These are phyloP conservation scores for Oscheius sp. DNA, from an alignment of 1,140 invertebrate species.

Conservation along the genomic window DNA sequence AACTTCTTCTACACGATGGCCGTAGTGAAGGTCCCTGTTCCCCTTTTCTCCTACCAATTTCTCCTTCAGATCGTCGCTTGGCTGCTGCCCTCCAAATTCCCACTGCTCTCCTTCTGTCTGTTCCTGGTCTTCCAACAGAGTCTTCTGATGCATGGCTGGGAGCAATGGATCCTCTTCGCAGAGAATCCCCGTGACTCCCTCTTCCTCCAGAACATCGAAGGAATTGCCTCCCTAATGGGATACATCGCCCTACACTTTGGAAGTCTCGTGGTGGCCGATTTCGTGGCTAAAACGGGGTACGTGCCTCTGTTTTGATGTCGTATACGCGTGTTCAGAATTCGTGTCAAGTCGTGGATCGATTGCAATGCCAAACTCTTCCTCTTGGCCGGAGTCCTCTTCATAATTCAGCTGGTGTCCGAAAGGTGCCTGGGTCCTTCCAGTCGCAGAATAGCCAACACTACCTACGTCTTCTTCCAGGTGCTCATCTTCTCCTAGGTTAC, in stretches of 20 bases:
- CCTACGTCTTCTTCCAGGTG: constrained; percentile 33
- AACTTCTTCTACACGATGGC: constrained; percentile 93
- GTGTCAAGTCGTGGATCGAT: constrained; percentile 27
- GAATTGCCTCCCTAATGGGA: constrained; percentile 77
- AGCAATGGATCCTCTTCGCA: constrained; percentile 72
- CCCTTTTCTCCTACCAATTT: neutral
- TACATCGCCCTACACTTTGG: constrained; percentile 74
- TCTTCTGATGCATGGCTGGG: constrained; percentile 71
- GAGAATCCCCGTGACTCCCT: constrained; percentile 65
- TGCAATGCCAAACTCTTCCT: constrained; percentile 1
- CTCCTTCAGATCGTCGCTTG: constrained; percentile 67
- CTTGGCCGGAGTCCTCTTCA: neutral
- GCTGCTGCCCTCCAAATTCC: constrained; percentile 67
- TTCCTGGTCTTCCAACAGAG: constrained; percentile 69
- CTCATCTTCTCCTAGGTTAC: neutral
- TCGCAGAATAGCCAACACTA: constrained; percentile 19
- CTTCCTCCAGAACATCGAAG: constrained; percentile 81
- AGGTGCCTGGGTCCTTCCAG: constrained; percentile 13
- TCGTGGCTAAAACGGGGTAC: constrained; percentile 18
- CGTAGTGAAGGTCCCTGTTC: constrained; percentile 69
- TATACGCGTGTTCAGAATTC: constrained; percentile 22
- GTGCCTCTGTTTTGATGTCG: neutral
- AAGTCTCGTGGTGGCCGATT: constrained; percentile 12
- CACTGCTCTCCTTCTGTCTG: constrained; percentile 63
- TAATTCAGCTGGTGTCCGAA: constrained; percentile 18